Base-by-base conservation (phyloP, 2,113 vertebrate species). In the Meles meles region DNA sequence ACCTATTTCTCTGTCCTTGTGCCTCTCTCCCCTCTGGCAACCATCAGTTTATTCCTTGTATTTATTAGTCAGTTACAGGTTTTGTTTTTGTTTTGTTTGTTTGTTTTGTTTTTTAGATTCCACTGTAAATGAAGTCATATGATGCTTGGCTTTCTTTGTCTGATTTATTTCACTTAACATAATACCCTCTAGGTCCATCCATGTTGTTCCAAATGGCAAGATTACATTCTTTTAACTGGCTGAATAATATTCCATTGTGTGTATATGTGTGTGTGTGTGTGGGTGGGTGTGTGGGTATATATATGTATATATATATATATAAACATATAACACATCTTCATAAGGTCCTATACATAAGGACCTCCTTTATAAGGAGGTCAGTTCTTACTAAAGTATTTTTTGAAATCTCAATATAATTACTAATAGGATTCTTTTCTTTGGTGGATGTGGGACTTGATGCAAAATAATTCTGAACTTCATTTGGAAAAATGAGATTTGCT, bases 341-440 rank as follows among this genome's bases (percentile, higher is more conserved):
- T 76, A 76, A 65, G 6, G 29, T 65, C 29, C 29, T 65, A 31
- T 65, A 15, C 15, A 65, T 65, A 65, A 65, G 63, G 13, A 34
- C 2, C 23, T 42, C 25, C 72, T 44, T 76, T 44, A 76, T 76
- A 76, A 44, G 42, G 42, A 76, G 72, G 72, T 31, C 23, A 85
- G 11, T 88, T 90, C 17, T 93, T 84, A 42, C 8, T 90, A 96
- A 94, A 87, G 79, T 79, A 90, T 42, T 74, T 93, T 86, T 95
- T 95, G 2, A 25, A 63, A 63, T 61, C 20, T 6, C 47, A 74
- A 71, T 29, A 34, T 59, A 94, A 71, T n/a, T 94, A 81, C n/a
- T 55, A 84, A 42, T 80, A 79, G 59, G 7, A 92, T 84, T 88
- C 74, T 34, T 88, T 85, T 86, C 39, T 80, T 81, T 37, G 27